Conservation (phyloP, 2,888 invertebrate genomes). For the Eupithecia dodoneata region DNA sequence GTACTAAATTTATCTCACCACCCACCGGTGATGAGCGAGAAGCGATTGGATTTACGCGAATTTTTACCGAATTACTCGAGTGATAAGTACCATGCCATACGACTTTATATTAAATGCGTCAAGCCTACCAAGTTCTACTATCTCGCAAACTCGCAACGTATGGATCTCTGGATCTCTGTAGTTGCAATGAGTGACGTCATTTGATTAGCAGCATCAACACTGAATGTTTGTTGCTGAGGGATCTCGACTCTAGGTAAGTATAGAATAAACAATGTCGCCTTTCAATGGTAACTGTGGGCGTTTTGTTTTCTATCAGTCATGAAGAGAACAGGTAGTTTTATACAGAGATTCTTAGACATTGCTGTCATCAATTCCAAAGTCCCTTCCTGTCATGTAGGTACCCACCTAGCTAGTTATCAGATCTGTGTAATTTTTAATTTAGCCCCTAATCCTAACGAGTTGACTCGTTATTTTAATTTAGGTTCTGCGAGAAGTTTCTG, state of each 20-base stretch:
- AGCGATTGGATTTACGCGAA: no score
- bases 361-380: background rate
- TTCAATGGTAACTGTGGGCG: constrained; percentile 16
- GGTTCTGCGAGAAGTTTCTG: no score
- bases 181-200: constrained; percentile 30
- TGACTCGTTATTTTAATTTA: background rate
- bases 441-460: no score
- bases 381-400: background rate
- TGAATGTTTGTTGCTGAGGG: constrained; percentile 31
- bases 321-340: background rate
- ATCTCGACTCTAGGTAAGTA: constrained; percentile 15
- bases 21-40: no score
- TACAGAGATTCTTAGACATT: background rate
- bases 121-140: background rate
- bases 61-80: no score
- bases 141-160: background rate
- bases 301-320: constrained; percentile 3
- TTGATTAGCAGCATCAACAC: constrained; percentile 22
- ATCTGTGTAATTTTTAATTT: background rate
- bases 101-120: no score
- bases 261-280: constrained; percentile 29
- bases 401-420: background rate
- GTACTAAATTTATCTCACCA: no score
- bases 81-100: no score
- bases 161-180: background rate